These are phyloP conservation scores for Tauraco hartlaubi DNA, from an alignment of 2,797 vertebrate species.

Conservation along the genomic window DNA sequence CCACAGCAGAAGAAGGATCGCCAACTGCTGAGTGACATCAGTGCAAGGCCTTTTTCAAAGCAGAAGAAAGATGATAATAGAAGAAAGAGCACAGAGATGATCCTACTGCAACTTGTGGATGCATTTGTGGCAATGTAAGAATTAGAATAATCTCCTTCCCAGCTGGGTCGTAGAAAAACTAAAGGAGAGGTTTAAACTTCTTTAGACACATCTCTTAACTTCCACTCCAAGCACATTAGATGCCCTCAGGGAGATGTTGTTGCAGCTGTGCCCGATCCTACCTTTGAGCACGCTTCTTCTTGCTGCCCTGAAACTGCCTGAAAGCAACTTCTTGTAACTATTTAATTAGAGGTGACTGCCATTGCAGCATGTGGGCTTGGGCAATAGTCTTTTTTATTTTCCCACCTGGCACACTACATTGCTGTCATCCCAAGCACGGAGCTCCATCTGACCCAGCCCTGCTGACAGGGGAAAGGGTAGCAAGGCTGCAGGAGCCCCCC, in stretches of 20 bases:
- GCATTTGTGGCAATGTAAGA: neutral
- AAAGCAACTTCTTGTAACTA: neutral
- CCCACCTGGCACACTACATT: neutral
- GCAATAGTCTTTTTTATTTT: neutral
- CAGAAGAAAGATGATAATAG: neutral
- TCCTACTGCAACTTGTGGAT: neutral
- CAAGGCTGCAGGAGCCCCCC: neutral
- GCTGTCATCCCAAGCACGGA: neutral
- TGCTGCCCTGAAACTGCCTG: slow-evolving; percentile 30
- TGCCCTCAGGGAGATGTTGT: neutral
- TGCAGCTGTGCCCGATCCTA: slow-evolving; percentile 8
- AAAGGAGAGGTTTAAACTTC: neutral
- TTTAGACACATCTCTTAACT: neutral
- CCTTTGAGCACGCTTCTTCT: neutral
- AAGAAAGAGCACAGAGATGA: neutral
- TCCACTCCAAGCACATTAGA: neutral
- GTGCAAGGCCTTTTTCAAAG: neutral
- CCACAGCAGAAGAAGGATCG: neutral
- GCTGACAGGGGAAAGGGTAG: neutral
- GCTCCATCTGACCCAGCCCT: fast-evolving
- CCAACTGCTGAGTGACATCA: neutral
- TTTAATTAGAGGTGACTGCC: neutral
- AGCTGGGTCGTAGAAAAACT: fast-evolving
- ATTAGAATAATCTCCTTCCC: neutral
- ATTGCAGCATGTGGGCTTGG: neutral